Conservation (phyloP, 2,113 vertebrate genomes). For the Onychorhynchus coronatus region DNA sequence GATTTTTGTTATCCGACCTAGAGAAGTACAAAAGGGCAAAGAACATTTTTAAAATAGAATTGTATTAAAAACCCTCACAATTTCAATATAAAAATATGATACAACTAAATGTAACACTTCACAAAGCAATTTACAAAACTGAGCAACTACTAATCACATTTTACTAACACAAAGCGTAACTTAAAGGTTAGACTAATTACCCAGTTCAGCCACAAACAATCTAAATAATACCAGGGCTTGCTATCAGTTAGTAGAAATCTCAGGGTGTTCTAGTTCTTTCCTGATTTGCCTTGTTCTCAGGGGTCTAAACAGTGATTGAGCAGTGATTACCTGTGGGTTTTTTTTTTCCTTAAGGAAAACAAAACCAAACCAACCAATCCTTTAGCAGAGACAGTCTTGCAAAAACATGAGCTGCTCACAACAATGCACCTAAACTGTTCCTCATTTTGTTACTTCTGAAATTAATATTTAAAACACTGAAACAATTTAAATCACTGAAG, state of each 20-base stretch:
- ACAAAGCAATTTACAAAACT: neutral
- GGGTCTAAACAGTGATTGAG: neutral
- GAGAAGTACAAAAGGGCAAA: neutral
- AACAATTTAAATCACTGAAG: neutral
- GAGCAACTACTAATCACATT: neutral
- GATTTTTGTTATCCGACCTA: neutral
- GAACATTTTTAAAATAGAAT: neutral
- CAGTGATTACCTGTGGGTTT: neutral
- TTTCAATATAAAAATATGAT: neutral
- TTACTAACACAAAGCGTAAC: neutral
- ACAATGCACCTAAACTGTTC: neutral
- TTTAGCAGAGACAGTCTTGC: neutral
- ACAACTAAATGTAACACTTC: neutral
- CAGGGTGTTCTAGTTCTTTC: neutral
- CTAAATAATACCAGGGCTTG: neutral
- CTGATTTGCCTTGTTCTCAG: neutral
- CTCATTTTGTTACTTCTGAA: neutral
- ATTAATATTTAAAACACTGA: neutral
- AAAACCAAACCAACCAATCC: neutral
- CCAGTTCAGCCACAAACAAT: neutral
- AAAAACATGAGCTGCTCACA: neutral
- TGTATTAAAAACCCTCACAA: neutral
- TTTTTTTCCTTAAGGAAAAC: neutral
- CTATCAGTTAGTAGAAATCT: neutral
- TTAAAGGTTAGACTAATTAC: neutral